Evolutionary conservation across 2,797 vertebrate species (phyloP), one percentile per base, ranked within the genome.

Genomic region (Falco novaeseelandiae): DNA sequence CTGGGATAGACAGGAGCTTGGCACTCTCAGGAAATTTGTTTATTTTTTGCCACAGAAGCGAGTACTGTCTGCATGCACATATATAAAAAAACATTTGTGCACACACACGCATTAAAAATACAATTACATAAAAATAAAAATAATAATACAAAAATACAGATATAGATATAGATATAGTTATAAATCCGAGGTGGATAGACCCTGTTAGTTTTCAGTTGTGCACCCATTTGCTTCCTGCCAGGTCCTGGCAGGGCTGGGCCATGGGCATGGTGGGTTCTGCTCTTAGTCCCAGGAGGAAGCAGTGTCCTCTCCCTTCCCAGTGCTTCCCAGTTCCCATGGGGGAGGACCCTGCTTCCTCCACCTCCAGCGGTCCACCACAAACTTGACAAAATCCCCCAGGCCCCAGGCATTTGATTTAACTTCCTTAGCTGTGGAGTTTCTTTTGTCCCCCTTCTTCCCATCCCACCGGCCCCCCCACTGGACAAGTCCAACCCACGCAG

Each of bases 171-270:
- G 29, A 59, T 32, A 25, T 19, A 27, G 7, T 30, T 11, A 25
- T 8, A 38, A 30, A 58, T 48, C 14, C 1, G 3, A 32, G 16
- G 34, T 9, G 8, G 30, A 44, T 32, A 42, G 44, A 42, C 8
- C 19, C 15, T 0, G 0, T 22, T 52, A 1, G 0, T 52, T 77
- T 65, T 21, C 51, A n/a, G 22, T 22, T 66, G 30, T 12, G 17
- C 23, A 30, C 8, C 6, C 22, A 4, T 38, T 66, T 42, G 14
- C 29, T 80, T 32, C 20, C 19, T 1, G 1, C 25, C 29, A 14
- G 17, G 22, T 83, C 38, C 76, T 0, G 0, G 26, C 69, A 51
- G 8, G 21, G n/a, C 54, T 2, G 2, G 19, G 32, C 19, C 1
- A 2, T 29, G 42, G 10, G 57, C 18, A 32, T 18, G 29, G 22